phyloP scores from a whole-genome alignment of 1,140 invertebrate genomes.

The Contarinia nasturtii region DNA sequence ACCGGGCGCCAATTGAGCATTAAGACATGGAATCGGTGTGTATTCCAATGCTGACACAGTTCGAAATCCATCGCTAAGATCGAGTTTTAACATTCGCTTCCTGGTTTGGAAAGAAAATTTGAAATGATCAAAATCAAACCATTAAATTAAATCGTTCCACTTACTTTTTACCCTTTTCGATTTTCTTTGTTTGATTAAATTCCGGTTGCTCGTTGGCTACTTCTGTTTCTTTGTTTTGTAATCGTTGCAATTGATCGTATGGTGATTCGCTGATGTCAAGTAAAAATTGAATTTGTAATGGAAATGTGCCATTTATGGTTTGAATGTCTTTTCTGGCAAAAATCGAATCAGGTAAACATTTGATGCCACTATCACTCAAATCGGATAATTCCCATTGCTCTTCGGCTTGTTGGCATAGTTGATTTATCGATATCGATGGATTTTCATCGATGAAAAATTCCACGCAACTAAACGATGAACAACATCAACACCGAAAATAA shows the following conservation, averaged over 20 bases:
- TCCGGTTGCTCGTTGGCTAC: conserved; percentile 27
- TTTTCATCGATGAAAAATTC: background rate
- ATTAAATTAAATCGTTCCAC: background rate
- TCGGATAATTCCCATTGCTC: conserved; percentile 41
- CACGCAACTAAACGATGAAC: background rate
- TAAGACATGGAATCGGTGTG: conserved; percentile 36
- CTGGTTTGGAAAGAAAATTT: conserved; percentile 11
- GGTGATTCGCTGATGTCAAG: conserved; percentile 27
- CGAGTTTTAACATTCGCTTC: conserved; percentile 48
- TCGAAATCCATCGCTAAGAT: conserved; percentile 56
- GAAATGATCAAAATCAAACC: background rate
- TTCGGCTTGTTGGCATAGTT: conserved; percentile 8
- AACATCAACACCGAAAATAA: background rate
- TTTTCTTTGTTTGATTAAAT: conserved; percentile 11
- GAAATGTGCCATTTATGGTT: conserved; percentile 30
- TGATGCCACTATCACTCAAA: conserved; percentile 31
- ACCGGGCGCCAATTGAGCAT: conserved; percentile 38
- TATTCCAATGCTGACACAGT: conserved; percentile 54
- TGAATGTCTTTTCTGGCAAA: conserved; percentile 22
- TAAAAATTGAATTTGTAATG: conserved; percentile 28
- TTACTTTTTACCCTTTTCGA: conserved; percentile 11
- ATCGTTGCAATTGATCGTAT: conserved; percentile 39
- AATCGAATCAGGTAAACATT: conserved; percentile 30
- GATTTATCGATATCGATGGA: background rate
- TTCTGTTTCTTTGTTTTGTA: conserved; percentile 31